Conservation (phyloP, 2,797 vertebrate genomes). For the Macroramphosus scolopax region DNA sequence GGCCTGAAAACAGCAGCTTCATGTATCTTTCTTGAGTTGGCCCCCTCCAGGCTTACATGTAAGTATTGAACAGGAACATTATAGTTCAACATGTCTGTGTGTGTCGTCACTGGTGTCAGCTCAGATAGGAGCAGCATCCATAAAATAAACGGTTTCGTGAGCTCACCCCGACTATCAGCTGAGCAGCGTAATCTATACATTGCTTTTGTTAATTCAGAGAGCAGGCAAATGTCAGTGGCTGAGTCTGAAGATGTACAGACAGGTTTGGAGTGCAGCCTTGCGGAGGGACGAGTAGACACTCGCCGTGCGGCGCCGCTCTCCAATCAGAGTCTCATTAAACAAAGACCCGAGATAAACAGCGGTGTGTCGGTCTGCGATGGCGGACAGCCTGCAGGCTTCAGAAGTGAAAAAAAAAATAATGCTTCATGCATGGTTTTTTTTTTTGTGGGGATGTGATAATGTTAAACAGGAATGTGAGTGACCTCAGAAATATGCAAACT, state of each 20-base stretch:
- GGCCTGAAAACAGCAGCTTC: slow-evolving; percentile 26
- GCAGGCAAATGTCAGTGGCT: slow-evolving; percentile 1
- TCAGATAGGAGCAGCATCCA: neutral
- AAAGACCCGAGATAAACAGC: slow-evolving; percentile 43
- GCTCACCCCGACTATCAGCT: too few species aligned
- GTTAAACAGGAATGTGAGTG: slow-evolving; percentile 27
- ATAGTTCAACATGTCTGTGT: neutral
- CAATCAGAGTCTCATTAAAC: slow-evolving; percentile 52
- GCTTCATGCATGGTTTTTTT: slow-evolving; percentile 14
- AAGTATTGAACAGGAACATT: slow-evolving; percentile 15
- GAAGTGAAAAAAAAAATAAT: slow-evolving; percentile 17
- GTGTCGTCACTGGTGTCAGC: neutral
- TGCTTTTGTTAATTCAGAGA: slow-evolving; percentile 9
- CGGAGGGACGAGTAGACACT: slow-evolving; percentile 33
- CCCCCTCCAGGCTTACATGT: slow-evolving; percentile 28
- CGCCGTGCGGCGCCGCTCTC: slow-evolving; percentile 9
- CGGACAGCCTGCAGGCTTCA: slow-evolving; percentile 20
- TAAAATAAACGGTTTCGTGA: neutral
- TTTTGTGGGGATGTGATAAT: slow-evolving; percentile 26
- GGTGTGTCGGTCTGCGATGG: slow-evolving; percentile 24
- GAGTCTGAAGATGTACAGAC: slow-evolving; percentile 22
- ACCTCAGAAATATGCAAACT: slow-evolving; percentile 31
- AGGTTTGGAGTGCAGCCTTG: slow-evolving; percentile 13
- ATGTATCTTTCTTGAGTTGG: slow-evolving; percentile 13
- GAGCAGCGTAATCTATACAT: neutral